Base-by-base conservation (phyloP, 2,888 invertebrate genomes). In the Lasioglossum zephyrum region DNA sequence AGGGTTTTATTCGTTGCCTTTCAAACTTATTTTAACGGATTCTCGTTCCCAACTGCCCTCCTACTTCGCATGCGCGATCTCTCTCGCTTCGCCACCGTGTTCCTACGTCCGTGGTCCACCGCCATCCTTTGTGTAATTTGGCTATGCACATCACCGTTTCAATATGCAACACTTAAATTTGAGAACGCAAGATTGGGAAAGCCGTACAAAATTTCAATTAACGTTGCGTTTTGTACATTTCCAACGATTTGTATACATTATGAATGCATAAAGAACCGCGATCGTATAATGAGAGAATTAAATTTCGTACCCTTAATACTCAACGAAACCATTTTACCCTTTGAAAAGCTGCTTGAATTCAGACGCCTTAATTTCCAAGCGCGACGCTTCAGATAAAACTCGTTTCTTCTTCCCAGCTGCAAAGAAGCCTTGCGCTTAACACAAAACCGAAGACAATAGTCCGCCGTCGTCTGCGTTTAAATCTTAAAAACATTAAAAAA, bases 361-460 rank as follows among this genome's bases (percentile, higher is more conserved):
- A 31, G 63, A 26, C 31, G 63, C 31, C 63, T 63, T 63, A 63
- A 63, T 63, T 63, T 63, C 63, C 63, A 63, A 63, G 63, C 77
- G 72, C 77, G 72, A 49, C 69, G 75, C 18, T 63, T 44, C 73
- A 76, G 36, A 69, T 69, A 36, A 69, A 69, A 69, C 39, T 63
- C 66, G 66, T 36, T 22, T 36, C 36, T 69, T 69, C 18, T 18
- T 18, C 18, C 9, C 66, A 9, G 18, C 36, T 36, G 66, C 18
- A 36, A 36, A 39, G 36, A 39, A 69, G 22, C 18, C 66, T 69
- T 22, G 13, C 66, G 18, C 66, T 36, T 22, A 9, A 36, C 36
- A 69, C 66, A 69, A 36, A 69, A 39, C 66, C 18, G 36, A 39
- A 69, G 66, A 69, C 66, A 69, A 69, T 69, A 9, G 63, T 5